Evolutionary conservation across 2,888 invertebrate species (phyloP).

Genomic region (Ormia ochracea): DNA sequence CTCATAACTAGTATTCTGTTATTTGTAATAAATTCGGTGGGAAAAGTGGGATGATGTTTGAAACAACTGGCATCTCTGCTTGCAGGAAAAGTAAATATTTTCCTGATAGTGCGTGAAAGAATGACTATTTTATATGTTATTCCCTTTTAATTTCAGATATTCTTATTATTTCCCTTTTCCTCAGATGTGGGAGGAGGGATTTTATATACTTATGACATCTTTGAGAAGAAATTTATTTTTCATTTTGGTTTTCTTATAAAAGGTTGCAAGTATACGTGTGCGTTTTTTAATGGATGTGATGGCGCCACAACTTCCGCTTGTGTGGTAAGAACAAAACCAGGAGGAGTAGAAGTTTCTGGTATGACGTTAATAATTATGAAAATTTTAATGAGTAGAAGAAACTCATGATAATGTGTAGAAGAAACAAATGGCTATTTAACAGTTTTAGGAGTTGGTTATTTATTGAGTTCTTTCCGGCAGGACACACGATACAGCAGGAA

Average conservation of each 20-base stretch:
- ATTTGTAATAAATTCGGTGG: no score
- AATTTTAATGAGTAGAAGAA: neutral
- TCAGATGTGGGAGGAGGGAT: slow-evolving; percentile 16
- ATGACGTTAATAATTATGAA: slow-evolving; percentile 10
- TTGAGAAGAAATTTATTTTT: slow-evolving; percentile 17
- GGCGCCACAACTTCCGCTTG: slow-evolving; percentile 61
- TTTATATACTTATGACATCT: slow-evolving; percentile 12
- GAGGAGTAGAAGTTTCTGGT: slow-evolving; percentile 32
- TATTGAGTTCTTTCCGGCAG: slow-evolving; percentile 3
- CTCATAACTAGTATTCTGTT: no score
- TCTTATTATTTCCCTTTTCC: neutral
- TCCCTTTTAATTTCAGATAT: slow-evolving; percentile 4
- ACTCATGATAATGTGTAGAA: no score
- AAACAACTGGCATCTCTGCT: no score
- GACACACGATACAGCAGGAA: slow-evolving; percentile 50
- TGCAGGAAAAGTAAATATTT: no score
- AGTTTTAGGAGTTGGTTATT: no score
- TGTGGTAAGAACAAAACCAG: slow-evolving; percentile 46
- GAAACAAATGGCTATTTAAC: no score
- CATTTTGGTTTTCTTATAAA: neutral
- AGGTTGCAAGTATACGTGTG: neutral
- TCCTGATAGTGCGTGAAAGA: no score
- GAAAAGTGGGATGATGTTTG: no score
- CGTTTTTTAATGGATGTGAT: slow-evolving; percentile 39
- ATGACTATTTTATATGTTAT: slow-evolving; percentile 28